phyloP scores from a whole-genome alignment of 2,113 vertebrate genomes.

The Paralichthys olivaceus region DNA sequence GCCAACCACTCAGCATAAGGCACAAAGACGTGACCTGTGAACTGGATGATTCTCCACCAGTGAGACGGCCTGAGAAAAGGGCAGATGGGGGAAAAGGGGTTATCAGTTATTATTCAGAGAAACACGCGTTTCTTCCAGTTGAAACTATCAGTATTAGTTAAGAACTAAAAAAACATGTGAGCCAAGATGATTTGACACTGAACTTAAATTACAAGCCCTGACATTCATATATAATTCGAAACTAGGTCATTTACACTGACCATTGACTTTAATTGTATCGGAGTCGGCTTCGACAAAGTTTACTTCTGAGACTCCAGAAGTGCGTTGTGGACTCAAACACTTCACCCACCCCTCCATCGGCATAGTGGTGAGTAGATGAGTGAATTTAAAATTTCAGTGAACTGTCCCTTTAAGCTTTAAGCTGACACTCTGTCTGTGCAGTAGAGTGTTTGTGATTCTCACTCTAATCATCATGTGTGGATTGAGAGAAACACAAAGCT shows the following conservation, averaged over 20 bases:
- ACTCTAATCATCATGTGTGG: conserved; percentile 49
- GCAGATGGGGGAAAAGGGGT: neutral
- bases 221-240: too few relatives aligned
- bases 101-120: neutral
- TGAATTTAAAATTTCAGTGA: conserved; percentile 11
- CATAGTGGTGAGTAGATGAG: conserved; percentile 26
- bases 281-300: too few relatives aligned
- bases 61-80: conserved; percentile 88
- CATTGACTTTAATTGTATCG: too few relatives aligned
- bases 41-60: conserved; percentile 93
- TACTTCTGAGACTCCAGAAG: neutral
- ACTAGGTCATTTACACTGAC: too few relatives aligned
- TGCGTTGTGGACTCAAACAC: conserved; percentile 25
- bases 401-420: conserved; percentile 66
- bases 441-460: conserved; percentile 44
- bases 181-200: conserved; percentile 61
- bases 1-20: conserved; percentile 97
- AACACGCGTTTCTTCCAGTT: conserved; percentile 30
- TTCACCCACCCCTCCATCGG: too few relatives aligned
- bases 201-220: conserved; percentile 25
- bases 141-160: conserved; percentile 40
- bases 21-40: conserved; percentile 92
- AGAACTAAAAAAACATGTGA: conserved; percentile 44
- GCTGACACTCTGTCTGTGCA: conserved; percentile 40
- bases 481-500: conserved; percentile 65